A percentile compares a stretch with the other conserved stretches of the same genome.
Conservation (phyloP, 53 echinoderm and acorn worm species). For the Holothuria leucospilota region DNA sequence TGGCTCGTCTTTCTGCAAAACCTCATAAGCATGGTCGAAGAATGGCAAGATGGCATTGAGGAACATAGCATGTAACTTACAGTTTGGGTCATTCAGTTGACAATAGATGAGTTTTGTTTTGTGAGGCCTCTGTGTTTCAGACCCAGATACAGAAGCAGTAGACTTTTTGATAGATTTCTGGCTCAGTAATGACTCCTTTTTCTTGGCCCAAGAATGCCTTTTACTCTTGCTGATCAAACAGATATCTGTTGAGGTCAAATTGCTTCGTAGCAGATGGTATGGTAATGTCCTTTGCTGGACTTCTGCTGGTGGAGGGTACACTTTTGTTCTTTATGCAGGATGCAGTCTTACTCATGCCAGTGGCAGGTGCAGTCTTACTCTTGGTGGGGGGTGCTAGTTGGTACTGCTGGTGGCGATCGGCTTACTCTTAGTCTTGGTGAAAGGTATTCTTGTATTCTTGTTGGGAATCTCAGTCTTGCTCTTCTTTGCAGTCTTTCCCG, state of each 20-base stretch:
- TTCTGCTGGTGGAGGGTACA: not conserved
- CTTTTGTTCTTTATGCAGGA: no score
- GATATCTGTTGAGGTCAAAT: slow-evolving; percentile 50
- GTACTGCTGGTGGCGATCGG: no score
- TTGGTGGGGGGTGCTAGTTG: no score
- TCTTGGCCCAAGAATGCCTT: slow-evolving; percentile 20
- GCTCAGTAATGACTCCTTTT: slow-evolving; percentile 14
- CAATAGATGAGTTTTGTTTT: slow-evolving; percentile 10
- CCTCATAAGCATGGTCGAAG: slow-evolving; percentile 26
- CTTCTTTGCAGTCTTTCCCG: slow-evolving; percentile 10
- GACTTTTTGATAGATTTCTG: slow-evolving; percentile 4
- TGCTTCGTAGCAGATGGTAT: slow-evolving; percentile 5
- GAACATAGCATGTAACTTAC: not conserved
- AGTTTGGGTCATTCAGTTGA: slow-evolving; percentile 32
- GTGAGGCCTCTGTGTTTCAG: slow-evolving; percentile 6
- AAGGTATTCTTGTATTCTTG: no score
- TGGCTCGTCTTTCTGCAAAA: slow-evolving; percentile 54
- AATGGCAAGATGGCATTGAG: slow-evolving; percentile 6
- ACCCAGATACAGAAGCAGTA: not conserved
- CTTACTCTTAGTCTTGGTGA: no score
- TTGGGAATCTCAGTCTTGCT: not conserved
- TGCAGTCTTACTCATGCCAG: no score
- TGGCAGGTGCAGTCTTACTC: no score
- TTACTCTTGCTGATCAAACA: slow-evolving; percentile 36
- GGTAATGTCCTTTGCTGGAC: not conserved